These are phyloP conservation scores for Labroides dimidiatus DNA, from an alignment of 2,797 vertebrate genomes.

Conservation along the genomic window DNA sequence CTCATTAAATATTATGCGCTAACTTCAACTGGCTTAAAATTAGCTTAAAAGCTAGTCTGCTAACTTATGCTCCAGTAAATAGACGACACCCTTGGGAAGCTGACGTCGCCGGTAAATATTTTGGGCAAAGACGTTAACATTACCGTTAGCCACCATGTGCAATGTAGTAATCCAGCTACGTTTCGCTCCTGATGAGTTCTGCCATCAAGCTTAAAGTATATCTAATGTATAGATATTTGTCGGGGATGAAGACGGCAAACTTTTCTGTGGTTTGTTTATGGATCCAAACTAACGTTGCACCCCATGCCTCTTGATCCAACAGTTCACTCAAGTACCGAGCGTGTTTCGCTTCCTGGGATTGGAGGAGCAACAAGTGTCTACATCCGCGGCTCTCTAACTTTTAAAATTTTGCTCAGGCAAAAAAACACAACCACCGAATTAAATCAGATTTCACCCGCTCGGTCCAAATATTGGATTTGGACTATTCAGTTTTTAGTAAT, in stretches of 20 bases:
- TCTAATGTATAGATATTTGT: neutral
- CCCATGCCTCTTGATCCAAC: slow-evolving; percentile 63
- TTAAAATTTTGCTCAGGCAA: neutral
- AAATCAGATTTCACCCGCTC: accelerated
- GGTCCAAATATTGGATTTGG: accelerated
- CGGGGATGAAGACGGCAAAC: slow-evolving; percentile 9
- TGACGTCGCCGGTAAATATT: slow-evolving; percentile 76
- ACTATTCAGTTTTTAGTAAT: accelerated
- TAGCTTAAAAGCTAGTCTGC: slow-evolving; percentile 51
- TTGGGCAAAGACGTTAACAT: slow-evolving; percentile 45
- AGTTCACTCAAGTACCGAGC: slow-evolving; percentile 72
- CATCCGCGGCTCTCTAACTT: slow-evolving; percentile 76
- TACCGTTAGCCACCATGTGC: slow-evolving; percentile 64
- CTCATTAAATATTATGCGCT: neutral
- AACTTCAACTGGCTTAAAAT: slow-evolving; percentile 2
- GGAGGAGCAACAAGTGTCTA: slow-evolving; percentile 75
- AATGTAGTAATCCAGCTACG: slow-evolving; percentile 24
- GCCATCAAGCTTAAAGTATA: slow-evolving; percentile 1
- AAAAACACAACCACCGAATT: accelerated
- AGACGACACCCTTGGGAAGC: slow-evolving; percentile 71
- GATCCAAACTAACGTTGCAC: slow-evolving; percentile 32
- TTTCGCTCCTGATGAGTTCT: slow-evolving; percentile 8
- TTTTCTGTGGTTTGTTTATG: slow-evolving; percentile 41
- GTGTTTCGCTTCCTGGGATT: slow-evolving; percentile 89
- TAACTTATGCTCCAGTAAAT: slow-evolving; percentile 70